phyloP scores from a whole-genome alignment of 2,113 vertebrate genomes.

The Labeo catla region DNA sequence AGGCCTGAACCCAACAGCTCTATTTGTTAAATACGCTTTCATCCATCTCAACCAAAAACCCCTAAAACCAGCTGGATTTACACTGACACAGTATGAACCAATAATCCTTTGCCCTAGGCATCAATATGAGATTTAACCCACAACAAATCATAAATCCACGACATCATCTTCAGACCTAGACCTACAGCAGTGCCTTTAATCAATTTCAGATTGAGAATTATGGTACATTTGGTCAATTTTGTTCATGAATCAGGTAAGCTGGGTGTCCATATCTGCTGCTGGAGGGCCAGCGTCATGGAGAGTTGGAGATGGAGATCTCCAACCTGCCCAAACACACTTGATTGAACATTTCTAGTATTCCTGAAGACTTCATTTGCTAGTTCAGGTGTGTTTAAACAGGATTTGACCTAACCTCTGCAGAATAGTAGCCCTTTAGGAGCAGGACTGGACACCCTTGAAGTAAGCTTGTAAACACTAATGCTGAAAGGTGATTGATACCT shows the following conservation, averaged over 20 bases:
- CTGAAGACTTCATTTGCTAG: background rate
- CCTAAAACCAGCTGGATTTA: conserved; percentile 42
- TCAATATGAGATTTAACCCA: background rate
- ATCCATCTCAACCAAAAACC: conserved; percentile 21
- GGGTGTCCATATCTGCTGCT: background rate
- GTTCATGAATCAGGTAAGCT: background rate
- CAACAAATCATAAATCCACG: conserved; percentile 9
- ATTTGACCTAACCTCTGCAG: background rate
- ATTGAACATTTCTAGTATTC: background rate
- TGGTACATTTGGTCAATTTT: too few relatives aligned
- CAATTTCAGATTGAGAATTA: background rate
- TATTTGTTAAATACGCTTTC: conserved; percentile 44
- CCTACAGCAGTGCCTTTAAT: background rate
- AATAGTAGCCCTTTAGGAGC: background rate
- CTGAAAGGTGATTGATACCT: conserved; percentile 69
- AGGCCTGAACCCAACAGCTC: conserved; percentile 34
- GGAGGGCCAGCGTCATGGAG: background rate
- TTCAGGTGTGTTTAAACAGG: background rate
- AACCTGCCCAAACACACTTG: background rate
- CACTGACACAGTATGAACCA: conserved; percentile 12
- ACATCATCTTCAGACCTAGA: background rate
- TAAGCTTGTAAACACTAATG: background rate
- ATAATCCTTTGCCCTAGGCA: conserved; percentile 19
- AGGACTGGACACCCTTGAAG: background rate
- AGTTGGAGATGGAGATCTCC: background rate